Base-by-base conservation (phyloP, 2,888 invertebrate species). In the Apamea crenata region DNA sequence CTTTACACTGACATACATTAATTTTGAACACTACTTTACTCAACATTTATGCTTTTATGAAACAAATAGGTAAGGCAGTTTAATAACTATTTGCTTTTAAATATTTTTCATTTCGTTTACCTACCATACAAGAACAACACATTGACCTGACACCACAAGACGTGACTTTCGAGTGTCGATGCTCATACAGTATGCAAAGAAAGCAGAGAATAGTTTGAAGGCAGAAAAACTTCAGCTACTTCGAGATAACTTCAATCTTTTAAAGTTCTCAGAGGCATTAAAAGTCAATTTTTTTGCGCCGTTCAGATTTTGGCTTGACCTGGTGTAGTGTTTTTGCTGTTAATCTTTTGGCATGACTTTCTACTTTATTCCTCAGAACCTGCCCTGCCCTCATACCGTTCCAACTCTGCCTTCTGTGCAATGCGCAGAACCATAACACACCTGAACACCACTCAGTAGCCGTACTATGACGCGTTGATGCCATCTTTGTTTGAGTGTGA, bases 1-100 rank as follows among this genome's bases (percentile, higher is more conserved):
- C 86, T 89, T 84, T 61, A 78, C 71, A 84, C 77, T 77, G 50
- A 82, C 83, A 81, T 66, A 84, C 82, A 78, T 77, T 71, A 29
- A 36, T 76, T 72, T 77, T 73, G 21, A 53, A 78, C 71, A 80
- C 67, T 74, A 73, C 69, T 80, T 69, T 76, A 84, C 75, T 85
- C n/a, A 83, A 78, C 73, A 82, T 63, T 74, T 82, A 73, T 32
- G 83, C 87, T 87, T 87, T 80, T 71, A 78, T 36, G 14, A 76
- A 56, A 72, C 25, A 32, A 56, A 18, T 77, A 75, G 44, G 63
- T 86, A 65, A 73, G 65, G 63, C 53, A 77, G 44, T 68, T 69
- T 71, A 44, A 21, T n/a, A 36, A 74, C 14, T 36, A 75, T 80
- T 67, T 50, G 77, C 72, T 78, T 78, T 77, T 59, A n/a, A 32